Evolutionary conservation across 1,140 invertebrate genomes (phyloP), one percentile per base, ranked within the genome.

Genomic region (Tetragnatha versicolor): DNA sequence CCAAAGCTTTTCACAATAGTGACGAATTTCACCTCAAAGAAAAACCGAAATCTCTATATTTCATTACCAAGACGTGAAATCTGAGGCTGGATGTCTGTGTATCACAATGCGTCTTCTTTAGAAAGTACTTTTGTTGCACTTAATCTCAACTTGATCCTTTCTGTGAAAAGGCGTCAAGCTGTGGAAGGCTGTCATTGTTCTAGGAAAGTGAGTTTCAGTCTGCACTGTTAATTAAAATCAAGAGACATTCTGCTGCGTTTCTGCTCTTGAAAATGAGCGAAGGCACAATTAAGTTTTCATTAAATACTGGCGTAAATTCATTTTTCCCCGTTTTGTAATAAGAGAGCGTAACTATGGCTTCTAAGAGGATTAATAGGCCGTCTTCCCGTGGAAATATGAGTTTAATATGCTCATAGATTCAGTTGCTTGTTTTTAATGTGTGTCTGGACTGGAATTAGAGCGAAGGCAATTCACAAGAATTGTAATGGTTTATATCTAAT

Each of bases 171-270:
- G 31, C 20, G 29, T 39, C 68, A 5, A n/a, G 47, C 25, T 25
- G n/a, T 37, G 47, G 49, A 70, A 70, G 33, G 29, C 27, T 55
- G 9, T 25, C 31, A 70, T 70, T 70, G 47, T 70, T 47, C 27
- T 66, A n/a, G 33, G n/a, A 25, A 5, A 70, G 49, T 27, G 68
- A 35, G 20, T 39, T 39, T 22, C n/a, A 51, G 49, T 27, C 20
- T 47, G 20, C 5, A 53, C 35, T 37, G 47, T 70, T 70, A 53
- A 70, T 70, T 70, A 70, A 70, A 70, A 55, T 70, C 51, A 70
- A 51, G 49, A 49, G 31, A 47, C 33, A 49, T 47, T 49, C 51
- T 20, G n/a, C 65, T 25, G 6, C 29, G 9, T 27, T 51, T 51
- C 65, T 51, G 37, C 39, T 20, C 37, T 35, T 1, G 37, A 65